Percentiles rank a stretch among this genome's conserved stretches.
Conservation (phyloP, 2,797 vertebrate genomes). For the Melanotaenia maccullochi region DNA sequence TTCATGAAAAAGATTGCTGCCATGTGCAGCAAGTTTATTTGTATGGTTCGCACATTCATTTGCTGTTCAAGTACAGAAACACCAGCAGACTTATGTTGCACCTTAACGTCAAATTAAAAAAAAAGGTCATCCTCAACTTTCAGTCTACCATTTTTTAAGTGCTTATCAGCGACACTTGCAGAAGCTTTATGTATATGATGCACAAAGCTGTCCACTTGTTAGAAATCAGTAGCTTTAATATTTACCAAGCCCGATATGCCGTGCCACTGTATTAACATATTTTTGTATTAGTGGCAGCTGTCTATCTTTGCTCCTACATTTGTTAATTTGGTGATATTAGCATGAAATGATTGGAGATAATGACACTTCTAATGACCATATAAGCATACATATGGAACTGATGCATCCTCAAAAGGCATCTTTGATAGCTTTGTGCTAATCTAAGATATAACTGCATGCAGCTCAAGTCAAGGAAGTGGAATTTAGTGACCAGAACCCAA, state of each 20-base stretch:
- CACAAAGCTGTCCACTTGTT: not conserved
- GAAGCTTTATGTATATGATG: not conserved
- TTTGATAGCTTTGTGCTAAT: constrained; percentile 20
- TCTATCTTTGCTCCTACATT: constrained; percentile 5
- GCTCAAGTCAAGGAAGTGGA: constrained; percentile 14
- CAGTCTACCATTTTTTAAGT: too few species aligned
- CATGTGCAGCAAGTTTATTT: too few species aligned
- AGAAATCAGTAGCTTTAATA: constrained; percentile 6
- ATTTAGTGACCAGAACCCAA: constrained; percentile 11
- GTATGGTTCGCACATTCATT: too few species aligned
- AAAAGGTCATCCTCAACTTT: too few species aligned
- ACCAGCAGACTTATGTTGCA: too few species aligned
- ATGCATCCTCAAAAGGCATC: constrained; percentile 3
- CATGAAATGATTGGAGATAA: not conserved
- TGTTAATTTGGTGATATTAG: not conserved
- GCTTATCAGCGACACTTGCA: not conserved
- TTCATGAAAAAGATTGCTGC: too few species aligned
- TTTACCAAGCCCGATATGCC: constrained; percentile 5
- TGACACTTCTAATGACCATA: constrained; percentile 7
- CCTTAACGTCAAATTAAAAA: too few species aligned
- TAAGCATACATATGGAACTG: not conserved
- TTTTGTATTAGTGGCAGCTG: not conserved
- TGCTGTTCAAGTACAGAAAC: too few species aligned
- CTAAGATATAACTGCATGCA: not conserved
- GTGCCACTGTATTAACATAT: constrained; percentile 13